Base-by-base conservation (phyloP, 1,140 invertebrate genomes). In the Anoplophora glabripennis region DNA sequence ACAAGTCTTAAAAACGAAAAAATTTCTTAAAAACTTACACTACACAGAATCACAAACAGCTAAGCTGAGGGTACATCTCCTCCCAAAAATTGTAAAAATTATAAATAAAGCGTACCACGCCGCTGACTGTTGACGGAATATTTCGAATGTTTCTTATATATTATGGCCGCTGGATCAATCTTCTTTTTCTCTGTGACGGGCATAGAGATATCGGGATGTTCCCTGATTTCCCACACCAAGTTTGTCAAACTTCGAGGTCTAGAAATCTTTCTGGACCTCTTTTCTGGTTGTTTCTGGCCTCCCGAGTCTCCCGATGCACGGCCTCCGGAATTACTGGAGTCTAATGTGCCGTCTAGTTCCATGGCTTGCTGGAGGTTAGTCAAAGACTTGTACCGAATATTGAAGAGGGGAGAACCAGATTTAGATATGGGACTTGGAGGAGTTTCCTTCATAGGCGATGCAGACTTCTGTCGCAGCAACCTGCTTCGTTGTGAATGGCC, bases 261-360 rank as follows among this genome's bases (percentile, higher is more conserved):
- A 54, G 86, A 88, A 57, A 89, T 70, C 64, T 86, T 85, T 62
- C 88, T 80, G 46, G 86, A 89, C 73, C 89, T 83, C 71, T 92
- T 92, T 69, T 92, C 89, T 17, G 89, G 89, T 68, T 90, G 79
- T 70, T 91, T 91, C 3, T 84, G 84, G 7, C 86, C 88, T 8
- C 64, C 70, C 0, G 90, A 93, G 75, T 92, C 90, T 0, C 88
- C 89, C 14, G 90, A 92, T 4, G 88, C 89, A 38, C 89, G 82
- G 9, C 90, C 90, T 28, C 91, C 90, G 11, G 90, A 92, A 75
- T 92, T 89, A 75, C 89, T 92, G 14, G 91, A 93, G 72, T 93
- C 89, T 53, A 94, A 79, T 5, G 92, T 93, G 2, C 91, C 89
- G 60, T 80, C 77, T 10, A 89, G 76, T 68, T 90, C 88, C 83